These are phyloP conservation scores for Pterois miles DNA, from an alignment of 2,797 vertebrate genomes.

Conservation along the genomic window DNA sequence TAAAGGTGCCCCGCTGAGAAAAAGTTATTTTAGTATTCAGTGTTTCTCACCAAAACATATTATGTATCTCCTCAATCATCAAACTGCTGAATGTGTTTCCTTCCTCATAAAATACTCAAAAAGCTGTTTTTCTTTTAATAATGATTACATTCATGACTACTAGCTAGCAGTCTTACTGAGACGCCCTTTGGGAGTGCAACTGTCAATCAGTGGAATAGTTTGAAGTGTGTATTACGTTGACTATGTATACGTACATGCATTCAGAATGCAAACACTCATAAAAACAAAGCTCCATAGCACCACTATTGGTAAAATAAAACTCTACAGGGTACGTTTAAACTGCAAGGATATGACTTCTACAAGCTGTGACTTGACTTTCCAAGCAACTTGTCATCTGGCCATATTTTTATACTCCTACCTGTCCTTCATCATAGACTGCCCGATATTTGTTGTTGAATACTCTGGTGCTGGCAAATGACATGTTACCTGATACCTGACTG, in stretches of 20 bases:
- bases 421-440: not conserved
- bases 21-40: not conserved
- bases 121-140: not conserved
- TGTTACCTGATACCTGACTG: not conserved
- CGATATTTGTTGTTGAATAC: not conserved
- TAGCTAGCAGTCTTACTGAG: not conserved
- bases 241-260: not conserved
- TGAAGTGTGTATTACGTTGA: not conserved
- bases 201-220: not conserved
- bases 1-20: not conserved
- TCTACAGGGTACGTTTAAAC: not conserved
- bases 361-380: not conserved
- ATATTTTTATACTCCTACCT: not conserved
- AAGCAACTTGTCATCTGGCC: not conserved
- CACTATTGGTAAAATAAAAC: not conserved
- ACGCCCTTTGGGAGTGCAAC: not conserved
- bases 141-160: not conserved
- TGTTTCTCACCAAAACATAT: not conserved
- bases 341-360: not conserved
- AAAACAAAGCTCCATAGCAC: not conserved
- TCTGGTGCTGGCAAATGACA: not conserved
- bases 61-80: not conserved
- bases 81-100: not conserved
- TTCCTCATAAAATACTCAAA: conserved; percentile 7
- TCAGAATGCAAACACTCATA: not conserved